Percentiles rank a stretch among this genome's conserved stretches.
These are phyloP conservation scores for Luffia ferchaultella DNA, from an alignment of 2,888 invertebrate species.

Conservation along the genomic window DNA sequence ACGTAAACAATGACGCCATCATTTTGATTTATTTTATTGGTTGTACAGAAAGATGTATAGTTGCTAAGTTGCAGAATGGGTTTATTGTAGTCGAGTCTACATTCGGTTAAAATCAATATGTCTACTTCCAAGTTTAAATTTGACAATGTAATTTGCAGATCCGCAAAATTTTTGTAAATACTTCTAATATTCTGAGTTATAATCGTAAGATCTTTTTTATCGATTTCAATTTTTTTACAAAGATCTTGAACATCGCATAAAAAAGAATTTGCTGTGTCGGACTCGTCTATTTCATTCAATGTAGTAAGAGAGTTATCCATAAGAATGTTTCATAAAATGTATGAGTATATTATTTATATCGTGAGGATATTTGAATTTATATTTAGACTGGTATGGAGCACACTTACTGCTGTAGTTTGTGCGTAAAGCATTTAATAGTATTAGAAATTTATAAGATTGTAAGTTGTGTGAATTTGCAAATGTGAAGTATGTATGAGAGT, in stretches of 20 bases:
- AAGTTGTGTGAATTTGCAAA: background rate
- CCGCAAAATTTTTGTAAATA: background rate
- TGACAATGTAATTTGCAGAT: background rate
- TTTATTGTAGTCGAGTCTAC: background rate
- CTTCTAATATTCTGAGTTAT: conserved; percentile 3
- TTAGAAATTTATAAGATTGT: background rate
- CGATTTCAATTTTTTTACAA: background rate
- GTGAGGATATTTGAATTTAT: background rate
- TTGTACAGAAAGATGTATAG: too few relatives aligned
- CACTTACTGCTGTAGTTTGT: background rate
- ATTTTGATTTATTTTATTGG: too few relatives aligned
- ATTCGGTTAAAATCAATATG: conserved; percentile 23
- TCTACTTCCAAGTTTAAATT: background rate
- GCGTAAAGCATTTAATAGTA: too few relatives aligned
- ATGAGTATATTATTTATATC: background rate
- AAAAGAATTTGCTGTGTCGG: background rate
- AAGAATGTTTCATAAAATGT: background rate
- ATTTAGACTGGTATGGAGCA: background rate
- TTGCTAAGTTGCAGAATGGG: too few relatives aligned
- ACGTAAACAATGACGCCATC: too few relatives aligned
- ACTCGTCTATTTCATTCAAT: background rate
- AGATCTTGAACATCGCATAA: background rate
- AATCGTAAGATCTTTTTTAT: conserved; percentile 5
- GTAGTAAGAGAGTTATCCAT: background rate
- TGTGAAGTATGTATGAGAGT: background rate